phyloP scores from a whole-genome alignment of 2,797 vertebrate genomes.

The Ataeniobius toweri region DNA sequence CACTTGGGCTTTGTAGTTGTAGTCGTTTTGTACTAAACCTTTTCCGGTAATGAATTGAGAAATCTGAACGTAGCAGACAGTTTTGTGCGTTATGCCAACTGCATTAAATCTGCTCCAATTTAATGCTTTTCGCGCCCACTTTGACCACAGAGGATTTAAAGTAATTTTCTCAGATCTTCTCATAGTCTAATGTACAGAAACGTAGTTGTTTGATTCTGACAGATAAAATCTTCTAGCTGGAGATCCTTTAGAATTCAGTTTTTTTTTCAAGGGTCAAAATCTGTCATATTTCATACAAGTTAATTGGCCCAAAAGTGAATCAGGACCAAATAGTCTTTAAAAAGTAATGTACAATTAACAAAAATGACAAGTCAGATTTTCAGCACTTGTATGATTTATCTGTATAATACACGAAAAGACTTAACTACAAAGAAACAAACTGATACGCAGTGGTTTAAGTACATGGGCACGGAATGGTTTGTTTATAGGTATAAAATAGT shows the following conservation, averaged over 20 bases:
- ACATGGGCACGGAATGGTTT: neutral
- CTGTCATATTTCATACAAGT: neutral
- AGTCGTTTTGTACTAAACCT: neutral
- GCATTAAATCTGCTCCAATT: neutral
- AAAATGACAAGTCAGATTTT: neutral
- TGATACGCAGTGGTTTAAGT: no score
- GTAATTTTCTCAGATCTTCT: neutral
- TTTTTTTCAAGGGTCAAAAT: neutral
- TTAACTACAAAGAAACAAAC: no score
- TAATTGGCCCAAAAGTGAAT: neutral
- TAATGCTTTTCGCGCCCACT: neutral
- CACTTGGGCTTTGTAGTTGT: no score
- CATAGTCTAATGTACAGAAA: neutral
- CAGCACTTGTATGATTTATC: no score
- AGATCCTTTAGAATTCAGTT: neutral
- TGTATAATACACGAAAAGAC: no score
- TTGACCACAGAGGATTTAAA: neutral
- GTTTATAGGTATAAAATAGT: neutral
- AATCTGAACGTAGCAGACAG: neutral
- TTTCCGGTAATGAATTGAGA: neutral
- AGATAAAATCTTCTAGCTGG: no score
- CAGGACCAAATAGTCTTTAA: neutral
- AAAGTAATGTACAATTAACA: neutral
- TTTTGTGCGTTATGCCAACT: neutral
- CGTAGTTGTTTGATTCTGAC: no score